Evolutionary conservation across 2,888 invertebrate species (phyloP).

Genomic region (Atrina japonica): DNA sequence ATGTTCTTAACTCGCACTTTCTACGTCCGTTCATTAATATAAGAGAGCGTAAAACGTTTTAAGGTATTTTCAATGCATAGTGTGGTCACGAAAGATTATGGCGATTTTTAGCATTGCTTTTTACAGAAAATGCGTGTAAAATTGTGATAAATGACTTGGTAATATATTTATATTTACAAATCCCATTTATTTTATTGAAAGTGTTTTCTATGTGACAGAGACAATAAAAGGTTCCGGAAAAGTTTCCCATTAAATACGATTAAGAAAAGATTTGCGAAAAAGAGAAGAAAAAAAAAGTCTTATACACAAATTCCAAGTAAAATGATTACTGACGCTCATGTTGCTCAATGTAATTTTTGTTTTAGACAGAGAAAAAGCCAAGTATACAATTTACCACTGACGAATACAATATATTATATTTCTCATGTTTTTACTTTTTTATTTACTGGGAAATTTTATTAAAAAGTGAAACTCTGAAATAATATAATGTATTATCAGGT

Average conservation of each 20-base stretch:
- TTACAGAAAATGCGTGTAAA: conserved; percentile 31
- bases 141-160: conserved; percentile 35
- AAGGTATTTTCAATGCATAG: conserved; percentile 33
- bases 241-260: conserved; percentile 19
- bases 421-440: too few relatives aligned
- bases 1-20: conserved; percentile 23
- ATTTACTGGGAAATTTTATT: too few relatives aligned
- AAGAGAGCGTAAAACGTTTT: conserved; percentile 38
- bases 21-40: conserved; percentile 47
- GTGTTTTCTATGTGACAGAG: conserved; percentile 22
- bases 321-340: too few relatives aligned
- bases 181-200: conserved; percentile 35
- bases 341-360: too few relatives aligned
- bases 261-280: neutral
- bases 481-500: too few relatives aligned
- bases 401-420: too few relatives aligned
- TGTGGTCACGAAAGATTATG: conserved; percentile 32
- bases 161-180: conserved; percentile 39
- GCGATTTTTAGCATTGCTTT: conserved; percentile 20
- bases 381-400: too few relatives aligned
- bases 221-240: conserved; percentile 27
- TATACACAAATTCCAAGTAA: too few relatives aligned
- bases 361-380: too few relatives aligned
- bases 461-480: too few relatives aligned
- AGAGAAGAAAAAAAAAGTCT: too few relatives aligned